Conservation (phyloP, 2,797 vertebrate genomes). For the Synanceia verrucosa region DNA sequence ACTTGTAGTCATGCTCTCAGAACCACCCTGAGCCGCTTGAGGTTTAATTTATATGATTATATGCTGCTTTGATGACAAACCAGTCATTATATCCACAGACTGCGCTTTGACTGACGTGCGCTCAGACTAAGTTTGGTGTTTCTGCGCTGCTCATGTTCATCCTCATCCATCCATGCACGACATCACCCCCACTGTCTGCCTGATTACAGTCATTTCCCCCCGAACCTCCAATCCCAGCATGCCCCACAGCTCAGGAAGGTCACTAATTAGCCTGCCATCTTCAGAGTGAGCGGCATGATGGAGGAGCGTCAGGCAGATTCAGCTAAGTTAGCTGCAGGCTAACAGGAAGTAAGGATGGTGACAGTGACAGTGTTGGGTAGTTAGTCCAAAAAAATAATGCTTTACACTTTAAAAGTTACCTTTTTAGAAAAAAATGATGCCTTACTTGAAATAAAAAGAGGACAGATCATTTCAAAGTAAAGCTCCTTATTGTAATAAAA, state of each 20-base stretch:
- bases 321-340: constrained; percentile 13
- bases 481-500: too few relatives aligned
- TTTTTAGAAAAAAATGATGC: too few relatives aligned
- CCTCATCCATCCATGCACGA: neutral
- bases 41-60: constrained; percentile 67
- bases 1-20: constrained; percentile 9
- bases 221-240: constrained; percentile 43
- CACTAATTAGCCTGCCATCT: constrained; percentile 55
- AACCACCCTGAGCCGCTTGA: constrained; percentile 42
- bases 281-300: constrained; percentile 23
- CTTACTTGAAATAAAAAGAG: too few relatives aligned
- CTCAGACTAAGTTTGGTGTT: constrained; percentile 1
- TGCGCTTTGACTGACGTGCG: constrained; percentile 27
- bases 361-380: neutral
- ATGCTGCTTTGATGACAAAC: constrained; percentile 53
- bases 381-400: too few relatives aligned
- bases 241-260: constrained; percentile 28
- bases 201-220: constrained; percentile 60
- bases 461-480: too few relatives aligned
- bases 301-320: constrained; percentile 24
- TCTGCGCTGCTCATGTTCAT: neutral
- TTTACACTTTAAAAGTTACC: too few relatives aligned
- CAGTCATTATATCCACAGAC: constrained; percentile 41
- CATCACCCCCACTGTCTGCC: neutral
- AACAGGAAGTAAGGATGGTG: neutral